Evolutionary conservation across 2,888 invertebrate species (phyloP).

Genomic region (Zygothrica quintamaculata): DNA sequence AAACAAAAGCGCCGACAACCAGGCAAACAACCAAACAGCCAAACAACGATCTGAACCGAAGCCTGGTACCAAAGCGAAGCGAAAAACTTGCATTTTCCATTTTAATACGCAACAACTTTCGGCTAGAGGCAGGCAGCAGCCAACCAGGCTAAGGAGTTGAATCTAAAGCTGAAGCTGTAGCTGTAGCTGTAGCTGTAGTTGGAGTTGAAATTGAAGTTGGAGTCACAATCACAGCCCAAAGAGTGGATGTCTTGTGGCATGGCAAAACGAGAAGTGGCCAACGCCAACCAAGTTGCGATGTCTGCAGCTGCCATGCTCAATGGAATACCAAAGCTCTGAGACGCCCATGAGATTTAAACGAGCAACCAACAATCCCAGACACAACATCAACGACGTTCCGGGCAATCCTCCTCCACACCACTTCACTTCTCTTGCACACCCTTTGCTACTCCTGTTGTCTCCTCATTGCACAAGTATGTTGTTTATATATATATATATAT

Average conservation of each 20-base stretch:
- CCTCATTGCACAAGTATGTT: conserved; percentile 1
- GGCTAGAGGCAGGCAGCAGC: conserved; percentile 59
- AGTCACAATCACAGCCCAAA: conserved; percentile 9
- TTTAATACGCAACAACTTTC: conserved; percentile 79
- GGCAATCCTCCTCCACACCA: background rate
- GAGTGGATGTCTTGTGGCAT: conserved; percentile 13
- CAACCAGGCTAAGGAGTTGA: conserved; percentile 24
- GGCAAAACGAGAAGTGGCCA: conserved; percentile 41
- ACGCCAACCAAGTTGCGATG: conserved; percentile 8
- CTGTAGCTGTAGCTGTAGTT: conserved; percentile 14
- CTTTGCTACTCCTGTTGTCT: background rate
- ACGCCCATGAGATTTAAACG: conserved; percentile 52
- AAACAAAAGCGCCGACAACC: conserved; percentile 67
- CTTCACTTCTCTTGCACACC: background rate
- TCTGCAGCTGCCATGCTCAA: conserved; percentile 41
- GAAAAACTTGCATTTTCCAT: conserved; percentile 79
- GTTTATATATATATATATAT: no score
- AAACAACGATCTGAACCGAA: conserved; percentile 18
- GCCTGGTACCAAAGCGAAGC: conserved; percentile 27
- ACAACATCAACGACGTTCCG: conserved; percentile 12
- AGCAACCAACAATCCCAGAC: conserved; percentile 30
- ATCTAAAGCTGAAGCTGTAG: conserved; percentile 5
- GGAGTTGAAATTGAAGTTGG: conserved; percentile 3
- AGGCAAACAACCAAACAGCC: conserved; percentile 18
- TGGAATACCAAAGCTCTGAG: conserved; percentile 57